A percentile compares a stretch with the other conserved stretches of the same genome.
Conservation (phyloP, 2,797 vertebrate genomes). For the Malacoctenus gilli region DNA sequence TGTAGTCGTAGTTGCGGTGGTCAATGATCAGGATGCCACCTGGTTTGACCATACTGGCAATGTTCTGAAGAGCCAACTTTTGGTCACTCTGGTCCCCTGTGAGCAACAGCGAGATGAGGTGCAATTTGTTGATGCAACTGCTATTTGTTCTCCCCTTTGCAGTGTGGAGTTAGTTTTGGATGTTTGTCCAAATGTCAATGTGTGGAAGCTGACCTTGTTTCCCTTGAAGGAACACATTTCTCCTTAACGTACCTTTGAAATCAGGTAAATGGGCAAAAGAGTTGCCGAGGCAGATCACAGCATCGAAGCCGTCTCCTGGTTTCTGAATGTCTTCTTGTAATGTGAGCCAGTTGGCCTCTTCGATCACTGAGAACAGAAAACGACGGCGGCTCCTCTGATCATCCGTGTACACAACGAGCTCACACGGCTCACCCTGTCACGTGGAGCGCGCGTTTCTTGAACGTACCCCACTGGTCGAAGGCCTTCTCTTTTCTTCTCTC, state of each 20-base stretch:
- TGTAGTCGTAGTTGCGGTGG: constrained; percentile 97
- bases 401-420: too few species aligned
- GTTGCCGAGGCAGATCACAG: constrained; percentile 96
- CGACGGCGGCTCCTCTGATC: too few species aligned
- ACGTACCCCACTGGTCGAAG: constrained; percentile 93
- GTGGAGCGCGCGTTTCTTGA: too few species aligned
- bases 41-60: constrained; percentile 91
- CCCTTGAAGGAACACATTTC: too few species aligned
- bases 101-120: background rate
- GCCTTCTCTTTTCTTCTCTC: constrained; percentile 89
- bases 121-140: too few species aligned
- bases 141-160: too few species aligned
- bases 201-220: too few species aligned
- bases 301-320: constrained; percentile 89
- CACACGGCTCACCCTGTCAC: too few species aligned
- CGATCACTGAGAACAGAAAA: constrained; percentile 84
- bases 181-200: too few species aligned
- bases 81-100: constrained; percentile 96
- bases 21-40: constrained; percentile 95
- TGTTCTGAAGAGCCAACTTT: constrained; percentile 91
- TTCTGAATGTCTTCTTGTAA: constrained; percentile 88
- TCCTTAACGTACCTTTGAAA: constrained; percentile 87
- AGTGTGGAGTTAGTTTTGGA: too few species aligned
- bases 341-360: constrained; percentile 97
- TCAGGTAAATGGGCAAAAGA: constrained; percentile 97